A percentile compares a stretch with the other conserved stretches of the same genome.
phyloP scores from a whole-genome alignment of 2,113 vertebrate species.

The Pangasianodon hypophthalmus region DNA sequence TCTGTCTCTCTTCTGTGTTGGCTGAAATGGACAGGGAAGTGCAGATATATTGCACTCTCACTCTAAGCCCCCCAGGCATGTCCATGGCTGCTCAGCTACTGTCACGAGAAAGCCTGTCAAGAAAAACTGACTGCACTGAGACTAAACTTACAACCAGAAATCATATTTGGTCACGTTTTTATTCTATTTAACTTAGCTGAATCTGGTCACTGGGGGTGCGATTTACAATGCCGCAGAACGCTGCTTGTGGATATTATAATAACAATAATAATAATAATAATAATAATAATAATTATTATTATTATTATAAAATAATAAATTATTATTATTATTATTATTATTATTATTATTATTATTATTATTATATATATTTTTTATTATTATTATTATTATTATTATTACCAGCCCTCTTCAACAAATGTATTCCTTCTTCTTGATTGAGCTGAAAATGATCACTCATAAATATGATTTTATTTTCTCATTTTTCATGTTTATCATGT shows the following conservation, averaged over 20 bases:
- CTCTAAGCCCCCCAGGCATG: conserved; percentile 33
- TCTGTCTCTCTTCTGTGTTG: conserved; percentile 24
- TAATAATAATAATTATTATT: background rate
- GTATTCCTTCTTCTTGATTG: too few species aligned
- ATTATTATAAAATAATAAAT: too few species aligned
- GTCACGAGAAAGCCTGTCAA: conserved; percentile 21
- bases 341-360: too few species aligned
- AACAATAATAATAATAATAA: background rate
- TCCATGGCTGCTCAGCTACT: conserved; percentile 7
- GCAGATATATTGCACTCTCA: conserved; percentile 29
- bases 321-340: too few species aligned
- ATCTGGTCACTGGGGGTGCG: background rate
- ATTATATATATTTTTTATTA: too few species aligned
- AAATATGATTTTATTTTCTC: too few species aligned
- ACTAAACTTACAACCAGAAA: conserved; percentile 6
- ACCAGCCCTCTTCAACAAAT: too few species aligned
- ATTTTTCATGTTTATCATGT: too few species aligned
- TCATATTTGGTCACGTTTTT: background rate
- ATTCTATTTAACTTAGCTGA: background rate
- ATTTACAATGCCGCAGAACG: background rate
- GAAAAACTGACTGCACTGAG: background rate
- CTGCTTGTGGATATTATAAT: background rate
- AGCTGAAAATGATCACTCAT: too few species aligned
- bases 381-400: too few species aligned
- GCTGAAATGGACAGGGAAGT: conserved; percentile 38